Conservation (phyloP, 2,113 vertebrate species). For the Pterophyllum scalare region DNA sequence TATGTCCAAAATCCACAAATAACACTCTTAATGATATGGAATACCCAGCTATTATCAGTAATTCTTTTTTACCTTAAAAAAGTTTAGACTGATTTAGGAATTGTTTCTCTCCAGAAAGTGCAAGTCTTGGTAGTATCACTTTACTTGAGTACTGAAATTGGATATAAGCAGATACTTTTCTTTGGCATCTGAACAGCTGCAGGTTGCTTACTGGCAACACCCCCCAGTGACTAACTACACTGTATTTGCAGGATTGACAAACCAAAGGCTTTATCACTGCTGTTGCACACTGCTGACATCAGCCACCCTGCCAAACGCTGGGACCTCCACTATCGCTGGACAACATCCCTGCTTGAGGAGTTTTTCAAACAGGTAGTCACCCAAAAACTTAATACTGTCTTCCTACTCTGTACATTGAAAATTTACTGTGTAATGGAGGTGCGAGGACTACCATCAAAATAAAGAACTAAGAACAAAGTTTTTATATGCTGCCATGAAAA, state of each 20-base stretch:
- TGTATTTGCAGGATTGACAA: constrained; percentile 88
- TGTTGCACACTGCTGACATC: constrained; percentile 96
- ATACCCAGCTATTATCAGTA: neutral
- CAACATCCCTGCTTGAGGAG: constrained; percentile 93
- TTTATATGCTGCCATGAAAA: neutral
- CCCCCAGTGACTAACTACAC: constrained; percentile 27
- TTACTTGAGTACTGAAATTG: neutral
- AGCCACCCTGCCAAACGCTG: constrained; percentile 95
- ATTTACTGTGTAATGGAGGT: neutral
- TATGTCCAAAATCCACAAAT: neutral
- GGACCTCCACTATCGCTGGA: constrained; percentile 93
- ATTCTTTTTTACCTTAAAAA: neutral
- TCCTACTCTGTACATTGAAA: neutral
- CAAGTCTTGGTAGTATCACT: neutral
- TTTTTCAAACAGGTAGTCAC: constrained; percentile 93
- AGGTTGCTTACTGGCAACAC: neutral
- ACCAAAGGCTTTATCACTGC: constrained; percentile 93
- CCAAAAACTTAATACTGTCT: neutral
- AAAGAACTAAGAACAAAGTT: neutral
- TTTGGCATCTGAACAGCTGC: neutral
- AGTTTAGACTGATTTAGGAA: neutral
- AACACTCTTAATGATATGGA: too few species aligned
- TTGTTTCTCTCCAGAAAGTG: neutral
- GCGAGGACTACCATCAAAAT: neutral
- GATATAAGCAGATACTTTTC: neutral